These are phyloP conservation scores for Antechinus stuartii DNA, from an alignment of 2,113 vertebrate species.

Conservation along the genomic window DNA sequence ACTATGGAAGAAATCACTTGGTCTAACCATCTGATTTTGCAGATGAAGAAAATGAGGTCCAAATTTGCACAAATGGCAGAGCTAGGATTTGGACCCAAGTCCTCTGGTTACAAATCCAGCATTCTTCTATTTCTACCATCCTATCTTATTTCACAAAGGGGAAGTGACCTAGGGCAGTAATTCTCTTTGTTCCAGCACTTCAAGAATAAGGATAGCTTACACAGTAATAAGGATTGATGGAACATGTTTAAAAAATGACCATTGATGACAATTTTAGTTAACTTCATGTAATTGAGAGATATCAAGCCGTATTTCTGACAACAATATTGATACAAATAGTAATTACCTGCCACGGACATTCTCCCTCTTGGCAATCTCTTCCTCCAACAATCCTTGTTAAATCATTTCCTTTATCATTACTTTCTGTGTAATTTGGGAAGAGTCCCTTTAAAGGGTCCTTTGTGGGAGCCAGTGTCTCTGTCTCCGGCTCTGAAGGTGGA, in stretches of 20 bases:
- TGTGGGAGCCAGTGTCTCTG: not conserved
- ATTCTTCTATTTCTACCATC: not conserved
- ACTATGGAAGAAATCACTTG: not conserved
- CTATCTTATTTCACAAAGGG: not conserved
- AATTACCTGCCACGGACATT: conserved; percentile 97
- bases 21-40: not conserved
- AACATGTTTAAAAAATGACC: too few relatives aligned
- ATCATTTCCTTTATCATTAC: accelerated
- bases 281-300: not conserved
- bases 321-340: not conserved
- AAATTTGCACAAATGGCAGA: not conserved
- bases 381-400: conserved; percentile 87
- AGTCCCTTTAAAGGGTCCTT: not conserved
- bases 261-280: not conserved
- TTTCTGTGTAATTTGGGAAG: accelerated
- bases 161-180: not conserved
- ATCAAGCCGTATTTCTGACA: not conserved
- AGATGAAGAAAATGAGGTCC: not conserved
- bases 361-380: conserved; percentile 86
- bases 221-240: not conserved
- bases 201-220: not conserved
- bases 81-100: not conserved
- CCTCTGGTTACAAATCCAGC: not conserved
- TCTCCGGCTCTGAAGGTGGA: accelerated
- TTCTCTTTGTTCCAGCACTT: not conserved